phyloP scores from a whole-genome alignment of 2,888 invertebrate species.

The Saturnia pavonia region DNA sequence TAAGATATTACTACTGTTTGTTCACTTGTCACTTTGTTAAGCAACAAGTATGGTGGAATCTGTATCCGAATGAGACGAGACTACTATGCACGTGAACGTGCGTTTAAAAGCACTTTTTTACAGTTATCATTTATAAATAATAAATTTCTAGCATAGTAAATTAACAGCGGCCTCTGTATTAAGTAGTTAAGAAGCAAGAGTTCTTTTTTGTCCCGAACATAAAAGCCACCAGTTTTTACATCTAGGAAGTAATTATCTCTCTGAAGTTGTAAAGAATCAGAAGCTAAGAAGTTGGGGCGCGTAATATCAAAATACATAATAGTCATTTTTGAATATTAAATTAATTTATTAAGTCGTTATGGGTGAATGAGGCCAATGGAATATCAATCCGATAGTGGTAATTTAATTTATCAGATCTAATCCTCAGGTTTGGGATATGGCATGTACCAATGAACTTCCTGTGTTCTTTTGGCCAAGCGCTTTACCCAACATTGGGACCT shows the following conservation, averaged over 20 bases:
- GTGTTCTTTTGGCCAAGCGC: too few species aligned
- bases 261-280: constrained; percentile 57
- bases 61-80: too few species aligned
- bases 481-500: too few species aligned
- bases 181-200: constrained; percentile 39
- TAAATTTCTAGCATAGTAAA: background rate
- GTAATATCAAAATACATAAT: constrained; percentile 31
- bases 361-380: too few species aligned
- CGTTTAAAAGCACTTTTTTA: too few species aligned
- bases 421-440: background rate
- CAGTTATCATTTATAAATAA: too few species aligned
- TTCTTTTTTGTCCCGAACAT: constrained; percentile 44
- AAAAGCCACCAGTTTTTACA: constrained; percentile 58
- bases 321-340: too few species aligned
- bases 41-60: too few species aligned
- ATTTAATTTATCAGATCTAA: background rate
- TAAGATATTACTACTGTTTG: too few species aligned
- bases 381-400: background rate
- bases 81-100: too few species aligned
- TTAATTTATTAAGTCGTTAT: too few species aligned
- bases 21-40: too few species aligned
- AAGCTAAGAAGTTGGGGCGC: constrained; percentile 44
- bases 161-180: constrained; percentile 24
- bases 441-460: background rate
- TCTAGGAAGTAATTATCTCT: constrained; percentile 69